These are phyloP conservation scores for Misgurnus mizolepis DNA, from an alignment of 2,113 vertebrate species.

Conservation along the genomic window DNA sequence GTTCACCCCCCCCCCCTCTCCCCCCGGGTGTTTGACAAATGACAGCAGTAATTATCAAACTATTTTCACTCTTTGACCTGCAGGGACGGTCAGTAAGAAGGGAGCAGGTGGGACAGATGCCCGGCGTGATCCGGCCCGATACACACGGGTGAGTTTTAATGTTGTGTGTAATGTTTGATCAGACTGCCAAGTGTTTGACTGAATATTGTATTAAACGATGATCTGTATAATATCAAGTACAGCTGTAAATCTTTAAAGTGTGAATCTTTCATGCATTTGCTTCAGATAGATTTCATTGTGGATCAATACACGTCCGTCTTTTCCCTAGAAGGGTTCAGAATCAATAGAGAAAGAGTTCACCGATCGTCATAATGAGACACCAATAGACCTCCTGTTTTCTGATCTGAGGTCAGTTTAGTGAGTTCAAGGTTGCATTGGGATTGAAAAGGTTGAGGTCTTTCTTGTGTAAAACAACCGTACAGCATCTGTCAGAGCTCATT, in stretches of 20 bases:
- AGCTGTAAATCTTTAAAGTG: no score
- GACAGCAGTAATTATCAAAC: slow-evolving; percentile 67
- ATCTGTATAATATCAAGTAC: no score
- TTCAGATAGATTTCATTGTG: not conserved
- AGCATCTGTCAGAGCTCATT: not conserved
- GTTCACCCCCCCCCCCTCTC: not conserved
- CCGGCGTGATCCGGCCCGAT: not conserved
- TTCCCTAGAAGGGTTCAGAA: not conserved
- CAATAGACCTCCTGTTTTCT: not conserved
- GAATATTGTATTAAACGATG: no score
- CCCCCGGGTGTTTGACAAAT: slow-evolving; percentile 55
- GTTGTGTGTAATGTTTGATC: no score
- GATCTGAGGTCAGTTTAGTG: slow-evolving; percentile 3
- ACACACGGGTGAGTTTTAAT: not conserved
- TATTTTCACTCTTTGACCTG: slow-evolving; percentile 69
- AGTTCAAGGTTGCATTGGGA: not conserved
- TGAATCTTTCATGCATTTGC: no score
- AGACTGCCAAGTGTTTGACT: no score
- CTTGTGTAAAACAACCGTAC: not conserved
- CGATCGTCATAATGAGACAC: not conserved
- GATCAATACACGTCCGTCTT: slow-evolving; percentile 1
- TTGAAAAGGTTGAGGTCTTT: no score
- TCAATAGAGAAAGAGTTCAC: not conserved
- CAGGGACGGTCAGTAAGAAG: slow-evolving; percentile 14
- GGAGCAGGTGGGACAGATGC: not conserved